Evolutionary conservation across 1,140 invertebrate genomes (phyloP).

Genomic region (Plectrocnemia conspersa): DNA sequence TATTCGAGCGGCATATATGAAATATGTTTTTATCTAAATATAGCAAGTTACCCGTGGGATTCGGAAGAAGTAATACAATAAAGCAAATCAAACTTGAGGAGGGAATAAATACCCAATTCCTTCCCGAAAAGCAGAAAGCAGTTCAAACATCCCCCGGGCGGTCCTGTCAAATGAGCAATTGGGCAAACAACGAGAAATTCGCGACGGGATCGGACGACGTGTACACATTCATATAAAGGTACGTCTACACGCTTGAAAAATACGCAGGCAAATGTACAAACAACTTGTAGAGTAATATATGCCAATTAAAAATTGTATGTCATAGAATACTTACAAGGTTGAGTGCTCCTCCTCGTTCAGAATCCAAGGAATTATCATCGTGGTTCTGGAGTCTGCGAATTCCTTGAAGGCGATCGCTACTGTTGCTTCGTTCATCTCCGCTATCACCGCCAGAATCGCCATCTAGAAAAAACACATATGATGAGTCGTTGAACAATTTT

Average conservation of each 20-base stretch:
- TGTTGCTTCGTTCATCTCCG: constrained; percentile 50
- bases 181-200: constrained; percentile 4
- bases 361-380: constrained; percentile 55
- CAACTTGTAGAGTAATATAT: too few relatives aligned
- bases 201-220: too few relatives aligned
- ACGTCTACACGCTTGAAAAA: too few relatives aligned
- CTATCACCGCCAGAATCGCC: constrained; percentile 51
- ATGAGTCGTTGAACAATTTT: constrained; percentile 10
- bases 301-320: too few relatives aligned
- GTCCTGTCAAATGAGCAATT: constrained; percentile 21
- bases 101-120: constrained; percentile 25
- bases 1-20: too few relatives aligned
- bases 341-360: constrained; percentile 51
- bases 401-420: constrained; percentile 43
- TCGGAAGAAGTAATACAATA: constrained; percentile 19
- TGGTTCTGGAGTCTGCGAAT: constrained; percentile 40
- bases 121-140: constrained; percentile 13
- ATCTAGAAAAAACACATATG: constrained; percentile 42
- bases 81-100: constrained; percentile 25
- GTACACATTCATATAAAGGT: too few relatives aligned
- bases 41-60: not conserved
- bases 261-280: too few relatives aligned
- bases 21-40: constrained; percentile 9
- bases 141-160: constrained; percentile 24
- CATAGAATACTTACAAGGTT: constrained; percentile 50